Evolutionary conservation across 2,113 vertebrate species (phyloP), one percentile per base, ranked within the genome.

Genomic region (Ameiurus melas): DNA sequence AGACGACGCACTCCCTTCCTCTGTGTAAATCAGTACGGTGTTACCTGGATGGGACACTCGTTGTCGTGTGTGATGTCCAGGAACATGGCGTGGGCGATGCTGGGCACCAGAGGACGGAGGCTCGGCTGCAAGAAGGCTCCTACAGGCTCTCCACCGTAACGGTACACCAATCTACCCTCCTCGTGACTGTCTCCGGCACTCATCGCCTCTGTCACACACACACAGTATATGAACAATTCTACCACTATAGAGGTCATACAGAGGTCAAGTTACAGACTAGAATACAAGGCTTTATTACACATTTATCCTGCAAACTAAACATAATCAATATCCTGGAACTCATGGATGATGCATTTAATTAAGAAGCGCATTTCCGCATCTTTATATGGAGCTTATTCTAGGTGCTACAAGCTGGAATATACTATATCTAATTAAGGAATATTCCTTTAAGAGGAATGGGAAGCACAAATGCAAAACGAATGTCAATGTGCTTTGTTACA

Each of bases 31-130:
- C 70, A 68, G n/a, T 78, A 14, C n/a, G 43, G 33, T 8, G 94
- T 94, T 90, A 97, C 96, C 95, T 96, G 94, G 92, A 99, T 97
- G 55, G 97, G 98, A 86, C 97, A 99, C 89, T 99, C 98, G 33
- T 99, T 99, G 92, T 99, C 98, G 70, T 99, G 98, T 9, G 98
- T 99, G 53, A 98, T 95, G 88, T 99, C 98, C 90, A 99, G 97
- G 78, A 99, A 99, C 84, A 99, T 95, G 64, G 98, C 98, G 30
- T 99, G 98, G 6, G 98, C 98, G 14, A 99, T 96, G 77, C 95
- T 94, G 79, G 97, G 97, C 89, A 96, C 92, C 81, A 97, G 90
- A 33, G 97, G 97, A 70, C 98, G 96, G 88, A 99, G 92, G 68
- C 95, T 97, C 5, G 98, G 97, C 93, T 99, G 98, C 33, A 98